These are phyloP conservation scores for Dipodomys stephensi DNA, from an alignment of 2,113 vertebrate genomes.

Conservation along the genomic window DNA sequence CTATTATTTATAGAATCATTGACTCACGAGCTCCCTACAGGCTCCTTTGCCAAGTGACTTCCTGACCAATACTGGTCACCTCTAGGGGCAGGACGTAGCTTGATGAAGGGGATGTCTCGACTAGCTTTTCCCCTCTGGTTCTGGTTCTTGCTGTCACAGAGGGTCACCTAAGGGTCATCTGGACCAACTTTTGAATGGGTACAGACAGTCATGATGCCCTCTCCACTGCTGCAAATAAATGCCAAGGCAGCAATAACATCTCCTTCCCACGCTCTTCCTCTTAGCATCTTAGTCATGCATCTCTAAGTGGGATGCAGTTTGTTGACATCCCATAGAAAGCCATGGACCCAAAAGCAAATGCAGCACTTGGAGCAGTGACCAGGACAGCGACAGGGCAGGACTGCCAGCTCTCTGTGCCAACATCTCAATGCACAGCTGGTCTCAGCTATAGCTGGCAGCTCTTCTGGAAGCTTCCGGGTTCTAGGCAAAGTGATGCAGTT, in stretches of 20 bases:
- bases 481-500: background rate
- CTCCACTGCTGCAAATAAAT: background rate
- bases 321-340: background rate
- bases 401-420: conserved; percentile 49
- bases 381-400: background rate
- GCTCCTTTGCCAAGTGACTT: conserved; percentile 37
- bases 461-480: conserved; percentile 48
- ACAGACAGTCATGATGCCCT: background rate
- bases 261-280: background rate
- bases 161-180: background rate
- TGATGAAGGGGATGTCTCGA: background rate
- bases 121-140: background rate
- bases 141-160: background rate
- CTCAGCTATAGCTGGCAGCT: background rate
- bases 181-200: background rate
- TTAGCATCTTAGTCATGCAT: background rate
- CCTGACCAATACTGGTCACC: background rate
- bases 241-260: background rate
- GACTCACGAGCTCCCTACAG: conserved; percentile 58
- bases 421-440: conserved; percentile 6
- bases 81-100: background rate
- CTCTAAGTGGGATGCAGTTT: background rate
- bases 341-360: background rate
- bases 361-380: background rate
- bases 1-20: conserved; percentile 77